A percentile compares a stretch with the other conserved stretches of the same genome.
These are phyloP conservation scores for Palythoa grandis DNA, from an alignment of 92 coral and sea anemone genomes.

Conservation along the genomic window DNA sequence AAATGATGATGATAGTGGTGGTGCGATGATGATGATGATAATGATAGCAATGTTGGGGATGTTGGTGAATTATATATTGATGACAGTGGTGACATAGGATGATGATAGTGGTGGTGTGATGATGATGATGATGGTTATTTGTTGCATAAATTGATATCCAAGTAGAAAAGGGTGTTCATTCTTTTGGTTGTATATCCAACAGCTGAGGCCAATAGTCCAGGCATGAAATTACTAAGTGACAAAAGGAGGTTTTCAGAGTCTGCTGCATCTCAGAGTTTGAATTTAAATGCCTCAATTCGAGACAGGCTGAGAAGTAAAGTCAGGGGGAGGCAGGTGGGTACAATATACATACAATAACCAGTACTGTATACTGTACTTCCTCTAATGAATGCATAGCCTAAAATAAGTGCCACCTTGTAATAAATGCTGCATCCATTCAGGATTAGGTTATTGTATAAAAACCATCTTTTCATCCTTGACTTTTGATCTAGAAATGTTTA, in stretches of 20 bases:
- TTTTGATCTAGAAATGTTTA: too few species aligned
- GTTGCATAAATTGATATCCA: too few species aligned
- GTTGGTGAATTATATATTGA: neutral
- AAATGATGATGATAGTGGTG: neutral
- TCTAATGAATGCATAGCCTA: too few species aligned
- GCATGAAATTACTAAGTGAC: slow-evolving; percentile 66
- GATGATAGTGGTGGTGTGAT: too few species aligned
- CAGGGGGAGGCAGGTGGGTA: slow-evolving; percentile 86
- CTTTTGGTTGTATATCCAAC: neutral
- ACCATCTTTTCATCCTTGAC: too few species aligned
- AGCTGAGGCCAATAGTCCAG: slow-evolving; percentile 49
- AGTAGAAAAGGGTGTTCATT: neutral
- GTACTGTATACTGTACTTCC: neutral
- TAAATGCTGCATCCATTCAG: too few species aligned
- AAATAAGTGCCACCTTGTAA: too few species aligned
- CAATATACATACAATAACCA: neutral
- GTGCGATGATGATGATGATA: neutral
- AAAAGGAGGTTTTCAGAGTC: slow-evolving; percentile 61
- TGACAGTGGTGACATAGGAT: too few species aligned
- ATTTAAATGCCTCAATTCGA: slow-evolving; percentile 92
- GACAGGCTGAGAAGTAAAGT: slow-evolving; percentile 98
- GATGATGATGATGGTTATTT: too few species aligned
- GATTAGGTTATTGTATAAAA: too few species aligned
- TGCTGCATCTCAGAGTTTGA: slow-evolving; percentile 69
- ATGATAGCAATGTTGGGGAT: neutral